Evolutionary conservation across 2,888 invertebrate genomes (phyloP), one percentile per base, ranked within the genome.

Genomic region (Argynnis bischoffii): DNA sequence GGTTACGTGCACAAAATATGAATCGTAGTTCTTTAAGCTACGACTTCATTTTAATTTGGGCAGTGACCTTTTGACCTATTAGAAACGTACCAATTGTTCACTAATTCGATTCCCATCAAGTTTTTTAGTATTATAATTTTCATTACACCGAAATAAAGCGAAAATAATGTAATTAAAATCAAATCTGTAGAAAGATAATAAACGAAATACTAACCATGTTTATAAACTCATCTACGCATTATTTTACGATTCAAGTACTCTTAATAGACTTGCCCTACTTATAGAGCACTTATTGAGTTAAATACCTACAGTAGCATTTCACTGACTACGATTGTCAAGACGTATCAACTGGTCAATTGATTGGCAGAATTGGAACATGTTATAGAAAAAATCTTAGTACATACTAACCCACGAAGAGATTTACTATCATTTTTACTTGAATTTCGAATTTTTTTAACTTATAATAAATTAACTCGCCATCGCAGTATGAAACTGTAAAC

Each of bases 201-300:
- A 54, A 53, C 35, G 31, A 41, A 61, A 61, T 21, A 4, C 21
- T 67, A 54, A 6, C 47, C 31, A 26, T 60, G 48, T 63, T 56
- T 57, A 61, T 64, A 57, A 63, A 80, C 74, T 78, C 74, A 77
- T 75, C 76, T 74, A 73, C 66, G 70, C 72, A 57, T 64, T 60
- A 67, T 74, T 74, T 67, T 65, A 75, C 67, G 61, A 67, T 79
- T 87, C 85, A 81, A 87, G 85, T 84, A 81, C 81, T 77, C 81
- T 86, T 82, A 85, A 86, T 84, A 79, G 79, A 77, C 79, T 77
- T 78, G 87, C 81, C 86, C 87, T 79, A 87, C 77, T 83, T 87
- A 80, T 81, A 74, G 75, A 81, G 80, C 74, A 75, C 79, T 81
- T 80, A 79, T 84, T 85, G 81, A 79, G 77, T 79, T 61, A 66